Conservation (phyloP, 2,888 invertebrate species). For the Zootermopsis nevadensis region DNA sequence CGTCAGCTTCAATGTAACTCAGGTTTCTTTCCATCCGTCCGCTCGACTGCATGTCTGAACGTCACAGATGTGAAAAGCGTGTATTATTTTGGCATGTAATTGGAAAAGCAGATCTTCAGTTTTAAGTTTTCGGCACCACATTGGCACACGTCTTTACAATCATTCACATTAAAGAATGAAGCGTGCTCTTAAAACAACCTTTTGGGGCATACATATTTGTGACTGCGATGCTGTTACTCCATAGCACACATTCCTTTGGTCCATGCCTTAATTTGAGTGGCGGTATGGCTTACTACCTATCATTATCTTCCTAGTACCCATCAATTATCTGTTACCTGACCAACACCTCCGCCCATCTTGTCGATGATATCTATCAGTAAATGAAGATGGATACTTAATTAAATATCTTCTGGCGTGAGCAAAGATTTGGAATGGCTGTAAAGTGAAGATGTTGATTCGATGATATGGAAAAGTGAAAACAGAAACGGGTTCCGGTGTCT, state of each 20-base stretch:
- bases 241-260: not conserved
- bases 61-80: no score
- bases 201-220: no score
- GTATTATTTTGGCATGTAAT: no score
- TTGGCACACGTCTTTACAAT: no score
- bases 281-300: not conserved
- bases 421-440: not conserved
- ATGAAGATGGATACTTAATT: not conserved
- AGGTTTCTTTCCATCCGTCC: no score
- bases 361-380: not conserved
- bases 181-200: no score
- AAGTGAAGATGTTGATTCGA: not conserved
- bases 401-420: not conserved
- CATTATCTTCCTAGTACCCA: not conserved
- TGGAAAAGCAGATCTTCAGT: no score
- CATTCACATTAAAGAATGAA: no score
- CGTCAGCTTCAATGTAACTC: no score
- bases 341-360: not conserved
- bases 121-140: no score
- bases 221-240: no score
- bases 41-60: no score
- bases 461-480: not conserved
- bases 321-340: not conserved
- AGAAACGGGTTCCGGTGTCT: not conserved
- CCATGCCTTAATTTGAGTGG: constrained; percentile 1